Evolutionary conservation across 2,113 vertebrate species (phyloP), one percentile per base, ranked within the genome.

Genomic region (Muntiacus muntjak): DNA sequence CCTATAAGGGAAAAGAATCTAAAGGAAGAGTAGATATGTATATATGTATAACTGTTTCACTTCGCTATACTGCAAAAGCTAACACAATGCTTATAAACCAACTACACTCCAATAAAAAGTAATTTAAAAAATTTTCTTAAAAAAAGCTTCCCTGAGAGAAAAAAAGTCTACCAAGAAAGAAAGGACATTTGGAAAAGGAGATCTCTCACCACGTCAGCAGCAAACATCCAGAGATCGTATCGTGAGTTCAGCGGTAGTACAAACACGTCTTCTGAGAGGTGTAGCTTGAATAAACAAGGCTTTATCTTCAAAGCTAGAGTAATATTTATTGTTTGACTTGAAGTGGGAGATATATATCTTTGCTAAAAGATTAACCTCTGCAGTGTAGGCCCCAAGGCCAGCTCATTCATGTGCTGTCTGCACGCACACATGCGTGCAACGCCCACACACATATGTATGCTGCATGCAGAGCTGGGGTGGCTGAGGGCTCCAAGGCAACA

Each of bases 361-460:
- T 43, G 14, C 36, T 50, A 15, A 82, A 30, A 4, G 43, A n/a
- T n/a, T 54, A 76, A 40, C 23, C 28, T 33, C 28, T 47, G 30
- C 6, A 2, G 15, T 71, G 5, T 15, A 33, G 91, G 88, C 55
- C 57, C 26, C 25, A 50, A 13, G 67, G 81, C 58, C 36, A 3
- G 33, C 23, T 54, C 36, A 25, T 76, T 47, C 12, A 4, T 45
- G 47, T 54, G 28, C 54, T 79, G 23, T 54, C 7, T 3, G 0
- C 43, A 30, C 1, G 0, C 54, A 11, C 47, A n/a, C n/a, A 36
- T 36, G 4, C 0, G 12, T 30, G 23, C 14, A 81, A 5, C 2
- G 16, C 28, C 23, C 8, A 7, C 17, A 4, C 0, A 1, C 6
- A 0, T 7, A 5, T 71, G 8, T 47, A 6, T 40, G n/a, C 19